phyloP scores from a whole-genome alignment of 2,113 vertebrate species.

The Cromileptes altivelis region DNA sequence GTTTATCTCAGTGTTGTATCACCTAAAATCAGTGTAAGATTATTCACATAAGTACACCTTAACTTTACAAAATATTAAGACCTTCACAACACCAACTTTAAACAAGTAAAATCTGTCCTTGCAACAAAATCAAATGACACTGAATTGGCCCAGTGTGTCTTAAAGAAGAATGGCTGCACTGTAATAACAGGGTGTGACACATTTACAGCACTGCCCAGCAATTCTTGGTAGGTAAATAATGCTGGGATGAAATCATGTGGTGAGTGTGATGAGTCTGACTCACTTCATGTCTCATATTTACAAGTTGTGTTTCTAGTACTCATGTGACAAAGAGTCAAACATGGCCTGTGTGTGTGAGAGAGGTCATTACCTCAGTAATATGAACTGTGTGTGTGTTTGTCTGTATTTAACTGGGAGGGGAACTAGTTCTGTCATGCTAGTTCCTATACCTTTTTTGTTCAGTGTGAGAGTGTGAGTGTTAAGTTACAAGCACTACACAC shows the following conservation, averaged over 20 bases:
- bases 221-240: neutral
- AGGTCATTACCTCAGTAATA: slow-evolving; percentile 46
- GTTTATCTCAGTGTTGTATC: neutral
- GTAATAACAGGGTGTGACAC: slow-evolving; percentile 7
- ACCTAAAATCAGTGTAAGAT: neutral
- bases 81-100: neutral
- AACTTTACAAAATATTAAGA: neutral
- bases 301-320: slow-evolving; percentile 2
- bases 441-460: slow-evolving; percentile 20
- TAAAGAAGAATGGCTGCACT: neutral
- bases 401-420: neutral
- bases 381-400: slow-evolving; percentile 36
- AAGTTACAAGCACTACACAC: slow-evolving; percentile 40
- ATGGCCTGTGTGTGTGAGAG: slow-evolving; percentile 10
- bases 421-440: slow-evolving; percentile 19
- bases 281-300: neutral
- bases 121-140: neutral
- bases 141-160: neutral
- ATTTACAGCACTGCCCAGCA: neutral
- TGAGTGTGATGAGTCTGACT: slow-evolving; percentile 18
- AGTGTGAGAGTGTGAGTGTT: slow-evolving; percentile 17
- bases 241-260: neutral
- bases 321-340: slow-evolving; percentile 22
- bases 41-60: neutral
- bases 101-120: neutral